Evolutionary conservation across 2,888 invertebrate species (phyloP), one percentile per base, ranked within the genome.

Genomic region (Parapristionchus giblindavisi): DNA sequence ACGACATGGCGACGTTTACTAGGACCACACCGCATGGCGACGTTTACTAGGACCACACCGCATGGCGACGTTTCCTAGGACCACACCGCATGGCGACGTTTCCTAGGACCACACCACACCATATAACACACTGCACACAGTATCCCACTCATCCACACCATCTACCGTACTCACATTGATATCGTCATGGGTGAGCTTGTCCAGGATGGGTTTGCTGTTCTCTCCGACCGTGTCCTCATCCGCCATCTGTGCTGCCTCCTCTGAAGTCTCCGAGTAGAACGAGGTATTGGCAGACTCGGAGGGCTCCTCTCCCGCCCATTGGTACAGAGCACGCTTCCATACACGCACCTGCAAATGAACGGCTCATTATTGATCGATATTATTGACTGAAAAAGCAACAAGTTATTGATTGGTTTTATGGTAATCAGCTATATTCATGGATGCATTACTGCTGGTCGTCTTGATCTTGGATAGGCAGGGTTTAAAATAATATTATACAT

Each of bases 241-340:
- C 56, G 8, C 11, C 56, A n/a, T 14, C 63, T 43, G 52, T 34
- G 72, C 73, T 21, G 74, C 76, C 6, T 80, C 80, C 34, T 79
- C 80, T 2, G 78, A 70, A 4, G 52, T 68, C 32, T 78, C 78
- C 54, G 77, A 79, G 63, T 80, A 82, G 80, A 80, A 82, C 14
- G 85, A 85, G 1, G 83, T 84, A 70, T 81, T 81, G 32, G 83
- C 84, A n/a, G 84, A 84, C 8, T 85, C 83, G 2, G 82, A 78
- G 6, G 84, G 85, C 61, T 83, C 82, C 75, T 85, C 84, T n/a
- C 85, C 87, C 54, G 83, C 83, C 80, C 83, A 87, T 29, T 77
- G 80, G 77, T 87, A 87, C 34, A 87, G 77, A 11, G 80, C 77
- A 32, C 81, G 77, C 76, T 87, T 87, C 87, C 87, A 87, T 27